Conservation (phyloP, 1,140 invertebrate species). For the Drosophila pectinifera region DNA sequence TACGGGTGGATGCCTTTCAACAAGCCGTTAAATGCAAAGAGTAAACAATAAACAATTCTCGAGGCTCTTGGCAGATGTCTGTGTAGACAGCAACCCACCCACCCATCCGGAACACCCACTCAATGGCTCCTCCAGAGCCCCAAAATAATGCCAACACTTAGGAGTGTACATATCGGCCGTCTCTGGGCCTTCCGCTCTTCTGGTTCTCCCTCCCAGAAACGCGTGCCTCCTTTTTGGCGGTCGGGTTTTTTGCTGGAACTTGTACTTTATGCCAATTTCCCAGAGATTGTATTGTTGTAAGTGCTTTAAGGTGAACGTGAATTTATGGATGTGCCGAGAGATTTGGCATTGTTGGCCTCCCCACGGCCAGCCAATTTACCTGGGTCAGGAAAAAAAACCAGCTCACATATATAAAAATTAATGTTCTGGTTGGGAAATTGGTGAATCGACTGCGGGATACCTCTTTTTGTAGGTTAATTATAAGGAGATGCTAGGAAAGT, state of each 20-base stretch:
- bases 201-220: background rate
- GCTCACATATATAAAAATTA: constrained; percentile 16
- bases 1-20: constrained; percentile 36
- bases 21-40: constrained; percentile 36
- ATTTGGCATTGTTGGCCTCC: constrained; percentile 39
- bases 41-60: constrained; percentile 54
- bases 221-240: constrained; percentile 8
- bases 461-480: background rate
- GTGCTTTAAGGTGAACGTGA: constrained; percentile 45
- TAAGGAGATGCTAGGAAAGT: no score
- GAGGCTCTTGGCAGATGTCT: constrained; percentile 36
- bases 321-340: constrained; percentile 60
- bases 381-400: constrained; percentile 14
- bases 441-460: background rate
- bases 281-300: background rate
- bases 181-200: background rate
- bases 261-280: constrained; percentile 1
- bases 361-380: constrained; percentile 19
- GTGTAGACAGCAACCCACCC: constrained; percentile 22
- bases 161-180: constrained; percentile 5
- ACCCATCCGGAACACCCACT: constrained; percentile 7
- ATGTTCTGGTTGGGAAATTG: background rate
- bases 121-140: background rate
- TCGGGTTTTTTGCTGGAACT: background rate
- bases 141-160: constrained; percentile 17